Conservation (phyloP, 2,797 vertebrate genomes). For the Acipenser oxyrinchus region DNA sequence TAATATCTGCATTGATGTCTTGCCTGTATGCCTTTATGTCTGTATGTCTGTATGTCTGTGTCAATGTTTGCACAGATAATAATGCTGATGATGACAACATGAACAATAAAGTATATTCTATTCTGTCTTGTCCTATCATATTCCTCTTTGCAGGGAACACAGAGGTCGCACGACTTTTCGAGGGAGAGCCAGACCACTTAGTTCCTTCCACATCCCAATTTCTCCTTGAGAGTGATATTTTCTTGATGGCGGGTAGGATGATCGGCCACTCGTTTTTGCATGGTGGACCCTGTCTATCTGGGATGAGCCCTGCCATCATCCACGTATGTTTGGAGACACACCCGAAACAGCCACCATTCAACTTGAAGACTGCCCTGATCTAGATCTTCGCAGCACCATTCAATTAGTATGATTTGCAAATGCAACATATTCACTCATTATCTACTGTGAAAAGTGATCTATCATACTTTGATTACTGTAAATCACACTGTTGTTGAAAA, state of each 20-base stretch:
- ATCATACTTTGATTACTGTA: neutral
- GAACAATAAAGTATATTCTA: neutral
- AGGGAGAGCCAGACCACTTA: neutral
- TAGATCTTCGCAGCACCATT: slow-evolving; percentile 1
- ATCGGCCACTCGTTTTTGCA: neutral
- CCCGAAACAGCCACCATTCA: neutral
- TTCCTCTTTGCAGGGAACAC: neutral
- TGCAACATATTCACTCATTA: neutral
- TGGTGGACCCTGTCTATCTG: slow-evolving; percentile 1
- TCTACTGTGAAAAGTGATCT: neutral
- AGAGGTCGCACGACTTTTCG: neutral
- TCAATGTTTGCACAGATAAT: too few relatives aligned
- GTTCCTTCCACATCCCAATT: slow-evolving; percentile 1
- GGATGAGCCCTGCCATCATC: too few relatives aligned
- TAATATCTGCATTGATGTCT: too few relatives aligned
- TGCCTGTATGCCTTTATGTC: too few relatives aligned
- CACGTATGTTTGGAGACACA: neutral
- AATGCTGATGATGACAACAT: neutral
- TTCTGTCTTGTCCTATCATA: neutral
- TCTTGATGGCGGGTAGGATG: neutral
- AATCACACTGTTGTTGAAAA: neutral
- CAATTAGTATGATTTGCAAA: neutral
- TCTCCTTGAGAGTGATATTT: neutral
- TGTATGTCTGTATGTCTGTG: too few relatives aligned
- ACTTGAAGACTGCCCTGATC: slow-evolving; percentile 1